Base-by-base conservation (phyloP, 2,888 invertebrate genomes). In the Dastarcus helophoroides region DNA sequence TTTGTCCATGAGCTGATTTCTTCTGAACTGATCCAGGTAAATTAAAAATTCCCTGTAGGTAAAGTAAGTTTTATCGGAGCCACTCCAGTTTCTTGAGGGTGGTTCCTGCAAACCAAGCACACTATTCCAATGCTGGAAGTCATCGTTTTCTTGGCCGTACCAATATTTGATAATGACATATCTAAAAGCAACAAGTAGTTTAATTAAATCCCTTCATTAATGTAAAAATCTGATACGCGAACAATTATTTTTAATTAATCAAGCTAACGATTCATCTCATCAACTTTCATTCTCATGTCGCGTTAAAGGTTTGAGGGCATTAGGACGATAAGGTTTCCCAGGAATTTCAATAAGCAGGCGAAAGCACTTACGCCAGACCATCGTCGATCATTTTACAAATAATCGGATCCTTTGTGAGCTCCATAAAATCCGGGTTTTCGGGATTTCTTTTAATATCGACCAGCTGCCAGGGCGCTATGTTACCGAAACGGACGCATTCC, bases 341-440 rank as follows among this genome's bases (percentile, higher is more conserved):
- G n/a, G 7, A 19, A 8, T 19, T 19, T 19, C 7, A 8, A 19
- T 7, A 8, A 19, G 19, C 19, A 19, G n/a, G 19, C 7, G 19
- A n/a, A n/a, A n/a, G n/a, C 4, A 64, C 74, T 69, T 60, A 82
- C 81, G 81, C 78, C 14, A 85, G 65, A 13, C 82, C 84, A 50
- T 84, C 80, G 47, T 84, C 80, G 10, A 85, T 74, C 73, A 81
- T 76, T 50, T 79, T 76, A 46, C 78, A 76, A 10, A 86, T 73
- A 39, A 73, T 74, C 0, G 74, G 63, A 41, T 74, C 70, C 32
- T 71, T 70, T 32, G 77, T 73, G 6, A 84, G 63, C 37, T 78
- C 75, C 42, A 76, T 63, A 41, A 85, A 74, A 48, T 82, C 80
- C 0, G 71, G 70, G 47, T 78, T 78, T 48, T 79, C 78, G 0